These are phyloP conservation scores for Plemyria rubiginata DNA, from an alignment of 2,888 invertebrate species.

Conservation along the genomic window DNA sequence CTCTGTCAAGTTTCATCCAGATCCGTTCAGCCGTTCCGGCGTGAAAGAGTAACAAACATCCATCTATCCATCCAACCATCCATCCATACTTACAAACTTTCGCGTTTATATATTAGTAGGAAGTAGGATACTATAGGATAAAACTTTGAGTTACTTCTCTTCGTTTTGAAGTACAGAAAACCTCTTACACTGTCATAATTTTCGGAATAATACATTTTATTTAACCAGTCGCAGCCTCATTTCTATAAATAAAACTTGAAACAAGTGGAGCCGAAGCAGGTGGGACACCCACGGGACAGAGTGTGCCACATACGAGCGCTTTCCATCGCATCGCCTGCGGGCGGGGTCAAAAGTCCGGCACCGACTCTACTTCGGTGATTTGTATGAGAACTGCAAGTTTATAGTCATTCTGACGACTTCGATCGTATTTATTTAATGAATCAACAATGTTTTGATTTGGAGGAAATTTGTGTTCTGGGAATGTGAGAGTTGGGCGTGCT, in stretches of 20 bases:
- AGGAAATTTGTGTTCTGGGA: slow-evolving; percentile 7
- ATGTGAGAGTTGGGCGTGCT: slow-evolving; percentile 10
- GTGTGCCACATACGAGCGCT: slow-evolving; percentile 32
- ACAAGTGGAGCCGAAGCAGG: slow-evolving; percentile 26
- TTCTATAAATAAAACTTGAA: slow-evolving; percentile 25
- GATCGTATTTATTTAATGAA: slow-evolving; percentile 15
- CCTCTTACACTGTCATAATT: neutral
- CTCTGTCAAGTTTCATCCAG: no score
- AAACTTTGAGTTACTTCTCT: no score
- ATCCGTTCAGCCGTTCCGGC: no score
- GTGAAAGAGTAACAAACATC: no score
- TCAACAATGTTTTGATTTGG: slow-evolving; percentile 19
- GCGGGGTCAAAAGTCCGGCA: slow-evolving; percentile 50
- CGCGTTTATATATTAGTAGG: no score
- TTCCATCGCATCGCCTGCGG: slow-evolving; percentile 32
- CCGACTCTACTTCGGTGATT: slow-evolving; percentile 36
- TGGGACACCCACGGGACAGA: slow-evolving; percentile 32
- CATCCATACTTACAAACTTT: no score
- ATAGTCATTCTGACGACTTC: slow-evolving; percentile 20
- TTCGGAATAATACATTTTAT: neutral
- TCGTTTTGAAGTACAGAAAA: neutral
- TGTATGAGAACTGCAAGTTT: slow-evolving; percentile 37
- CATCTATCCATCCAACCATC: no score
- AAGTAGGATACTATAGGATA: no score
- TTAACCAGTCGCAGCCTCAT: slow-evolving; percentile 6